These are phyloP conservation scores for Silurus aristotelis DNA, from an alignment of 2,797 vertebrate genomes.

Conservation along the genomic window DNA sequence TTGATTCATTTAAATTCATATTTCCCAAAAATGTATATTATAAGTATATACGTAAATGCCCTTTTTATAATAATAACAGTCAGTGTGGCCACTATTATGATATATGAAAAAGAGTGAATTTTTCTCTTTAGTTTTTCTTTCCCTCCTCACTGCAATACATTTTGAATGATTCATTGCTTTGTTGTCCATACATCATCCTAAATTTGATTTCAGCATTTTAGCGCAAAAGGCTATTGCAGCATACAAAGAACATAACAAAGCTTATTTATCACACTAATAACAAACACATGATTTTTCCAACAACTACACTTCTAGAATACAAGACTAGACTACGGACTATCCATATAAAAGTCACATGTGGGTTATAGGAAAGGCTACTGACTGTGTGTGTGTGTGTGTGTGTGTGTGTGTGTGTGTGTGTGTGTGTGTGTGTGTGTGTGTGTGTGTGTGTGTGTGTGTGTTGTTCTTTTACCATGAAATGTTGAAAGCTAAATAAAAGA, in stretches of 20 bases:
- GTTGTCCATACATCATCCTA: conserved; percentile 3
- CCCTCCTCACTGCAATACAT: neutral
- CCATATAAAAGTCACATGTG: neutral
- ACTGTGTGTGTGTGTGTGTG: neutral
- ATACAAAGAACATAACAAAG: neutral
- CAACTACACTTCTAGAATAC: too few relatives aligned
- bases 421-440: neutral
- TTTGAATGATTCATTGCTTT: conserved; percentile 8
- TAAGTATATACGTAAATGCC: neutral
- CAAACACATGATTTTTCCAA: neutral
- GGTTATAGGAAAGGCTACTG: neutral
- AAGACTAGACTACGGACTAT: neutral
- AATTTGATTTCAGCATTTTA: conserved; percentile 20
- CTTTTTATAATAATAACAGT: neutral
- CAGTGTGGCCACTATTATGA: neutral
- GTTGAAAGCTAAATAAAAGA: neutral
- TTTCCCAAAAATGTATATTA: neutral
- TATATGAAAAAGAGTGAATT: neutral
- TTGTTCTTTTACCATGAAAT: neutral
- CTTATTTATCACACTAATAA: conserved; percentile 8
- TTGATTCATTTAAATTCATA: neutral
- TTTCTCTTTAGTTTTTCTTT: neutral
- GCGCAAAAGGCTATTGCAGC: conserved; percentile 26
- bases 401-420: too few relatives aligned
- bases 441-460: too few relatives aligned